phyloP scores from a whole-genome alignment of 2,113 vertebrate genomes.

The Heptranchias perlo region DNA sequence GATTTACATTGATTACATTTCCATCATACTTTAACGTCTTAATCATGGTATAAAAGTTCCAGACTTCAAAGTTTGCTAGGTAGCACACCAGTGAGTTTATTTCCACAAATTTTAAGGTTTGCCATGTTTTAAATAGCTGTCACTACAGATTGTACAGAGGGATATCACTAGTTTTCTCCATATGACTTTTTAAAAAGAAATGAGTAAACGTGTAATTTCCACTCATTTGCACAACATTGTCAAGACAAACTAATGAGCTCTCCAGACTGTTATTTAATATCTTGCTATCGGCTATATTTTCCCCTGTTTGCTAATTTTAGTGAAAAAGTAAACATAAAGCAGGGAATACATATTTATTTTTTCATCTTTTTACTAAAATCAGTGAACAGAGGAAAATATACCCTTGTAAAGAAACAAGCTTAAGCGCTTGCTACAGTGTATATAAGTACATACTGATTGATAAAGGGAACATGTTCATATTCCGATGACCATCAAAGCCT shows the following conservation, averaged over 20 bases:
- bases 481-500: not conserved
- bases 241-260: not conserved
- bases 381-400: not conserved
- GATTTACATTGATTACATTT: not conserved
- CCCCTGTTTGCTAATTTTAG: not conserved
- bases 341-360: not conserved
- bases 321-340: not conserved
- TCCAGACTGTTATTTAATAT: no score
- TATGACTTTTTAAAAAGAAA: not conserved
- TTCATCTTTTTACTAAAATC: not conserved
- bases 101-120: not conserved
- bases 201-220: not conserved
- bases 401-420: not conserved
- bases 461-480: not conserved
- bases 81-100: not conserved
- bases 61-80: not conserved
- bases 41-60: not conserved
- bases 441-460: not conserved
- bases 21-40: not conserved
- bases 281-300: not conserved
- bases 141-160: not conserved
- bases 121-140: not conserved
- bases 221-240: not conserved
- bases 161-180: not conserved
- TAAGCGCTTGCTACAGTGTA: not conserved